Evolutionary conservation across 1,140 invertebrate genomes (phyloP), one percentile per base, ranked within the genome.

Genomic region (Oedothorax gibbosus): DNA sequence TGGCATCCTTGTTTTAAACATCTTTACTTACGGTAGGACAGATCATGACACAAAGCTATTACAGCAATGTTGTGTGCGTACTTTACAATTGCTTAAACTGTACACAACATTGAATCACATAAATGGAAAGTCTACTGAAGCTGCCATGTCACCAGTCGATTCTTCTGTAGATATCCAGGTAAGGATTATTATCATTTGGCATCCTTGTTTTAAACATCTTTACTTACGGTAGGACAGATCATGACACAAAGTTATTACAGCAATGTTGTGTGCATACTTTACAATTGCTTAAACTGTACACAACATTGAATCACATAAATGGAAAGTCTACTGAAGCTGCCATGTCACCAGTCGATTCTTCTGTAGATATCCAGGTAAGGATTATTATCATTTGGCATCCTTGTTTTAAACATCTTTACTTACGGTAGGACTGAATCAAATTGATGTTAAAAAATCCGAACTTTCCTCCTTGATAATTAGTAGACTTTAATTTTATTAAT

Each of bases 1-100:
- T 72, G 11, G n/a, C 12, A 12, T 69, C 12, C 20, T 50, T 73
- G 12, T 73, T 73, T 5, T 50, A 73, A 35, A 0, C 53, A 5
- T 73, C 53, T 73, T 35, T n/a, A n/a, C n/a, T n/a, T n/a, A n/a
- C n/a, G n/a, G n/a, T n/a, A n/a, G n/a, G n/a, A 69, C 89, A 12
- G 90, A 91, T 82, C 89, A 90, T 79, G 90, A 91, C 82, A 89
- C 88, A 53, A 88, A 89, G 54, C 83, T 90, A 50, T 87, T 91
- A 78, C 86, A 90, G 53, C 88, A 89, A 66, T 89, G 88, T 71
- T 90, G 90, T 85, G 88, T 89, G 20, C 82, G 88, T 69, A 87
- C 90, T 85, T 83, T 88, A 8, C 86, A 88, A 54, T 83, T 91
- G 20, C 72, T 90, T 20, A 81, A 89, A 7, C 87, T 88, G 9